These are phyloP conservation scores for Conus betulinus DNA, from an alignment of 1,140 invertebrate species.

Conservation along the genomic window DNA sequence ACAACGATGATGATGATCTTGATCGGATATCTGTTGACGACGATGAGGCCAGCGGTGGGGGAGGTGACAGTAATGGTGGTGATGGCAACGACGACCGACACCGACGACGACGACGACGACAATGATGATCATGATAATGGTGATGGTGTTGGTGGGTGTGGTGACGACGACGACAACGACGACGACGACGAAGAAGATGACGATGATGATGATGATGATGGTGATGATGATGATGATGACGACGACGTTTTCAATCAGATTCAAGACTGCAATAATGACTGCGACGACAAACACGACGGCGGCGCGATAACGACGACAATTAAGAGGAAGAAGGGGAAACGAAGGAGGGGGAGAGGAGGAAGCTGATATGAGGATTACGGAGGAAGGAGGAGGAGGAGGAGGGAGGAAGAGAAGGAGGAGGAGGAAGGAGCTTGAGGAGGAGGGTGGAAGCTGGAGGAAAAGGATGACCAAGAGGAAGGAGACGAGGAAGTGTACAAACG, in stretches of 20 bases:
- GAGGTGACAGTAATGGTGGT: neutral
- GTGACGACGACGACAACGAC: neutral
- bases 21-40: constrained; percentile 8
- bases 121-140: neutral
- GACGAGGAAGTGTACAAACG: neutral
- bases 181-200: neutral
- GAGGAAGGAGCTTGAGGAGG: too few species aligned
- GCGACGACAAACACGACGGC: too few species aligned
- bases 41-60: neutral
- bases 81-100: neutral
- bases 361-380: too few species aligned
- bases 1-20: constrained; percentile 31
- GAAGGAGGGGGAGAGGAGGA: too few species aligned
- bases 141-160: too few species aligned
- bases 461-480: too few species aligned
- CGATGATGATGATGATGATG: neutral
- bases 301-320: neutral
- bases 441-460: neutral
- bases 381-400: too few species aligned
- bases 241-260: neutral
- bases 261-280: neutral
- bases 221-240: neutral
- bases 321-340: too few species aligned
- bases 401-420: too few species aligned
- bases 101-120: neutral